These are phyloP conservation scores for Hippocampus comes DNA, from an alignment of 2,113 vertebrate species.

Conservation along the genomic window DNA sequence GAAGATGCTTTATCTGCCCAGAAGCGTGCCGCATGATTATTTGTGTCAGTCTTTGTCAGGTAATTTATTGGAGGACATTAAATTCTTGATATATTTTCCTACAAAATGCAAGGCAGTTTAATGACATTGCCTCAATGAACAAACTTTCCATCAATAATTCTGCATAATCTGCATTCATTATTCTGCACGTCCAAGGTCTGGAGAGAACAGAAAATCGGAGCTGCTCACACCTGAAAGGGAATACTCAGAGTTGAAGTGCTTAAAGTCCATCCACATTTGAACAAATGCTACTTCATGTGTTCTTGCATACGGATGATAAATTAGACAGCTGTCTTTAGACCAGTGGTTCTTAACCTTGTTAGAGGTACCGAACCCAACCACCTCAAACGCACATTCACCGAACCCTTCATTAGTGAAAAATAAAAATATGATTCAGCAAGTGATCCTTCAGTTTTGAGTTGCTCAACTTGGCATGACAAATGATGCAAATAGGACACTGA, in stretches of 20 bases:
- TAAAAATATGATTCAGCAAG: no score
- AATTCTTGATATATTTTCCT: constrained; percentile 65
- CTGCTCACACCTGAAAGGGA: constrained; percentile 38
- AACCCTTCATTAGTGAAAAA: no score
- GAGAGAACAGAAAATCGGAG: constrained; percentile 35
- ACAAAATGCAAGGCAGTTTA: constrained; percentile 61
- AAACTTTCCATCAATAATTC: constrained; percentile 71
- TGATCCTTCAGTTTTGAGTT: no score
- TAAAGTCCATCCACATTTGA: constrained; percentile 1
- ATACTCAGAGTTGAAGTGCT: constrained; percentile 14
- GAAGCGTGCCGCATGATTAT: constrained; percentile 49
- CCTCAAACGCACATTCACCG: no score
- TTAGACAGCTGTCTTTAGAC: not conserved
- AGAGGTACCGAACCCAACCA: no score
- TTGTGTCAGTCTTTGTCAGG: constrained; percentile 71
- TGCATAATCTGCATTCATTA: constrained; percentile 28
- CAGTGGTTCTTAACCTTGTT: no score
- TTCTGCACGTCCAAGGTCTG: constrained; percentile 28
- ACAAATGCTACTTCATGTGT: not conserved
- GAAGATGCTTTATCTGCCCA: constrained; percentile 62
- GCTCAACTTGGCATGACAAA: no score
- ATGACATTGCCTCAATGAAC: constrained; percentile 64
- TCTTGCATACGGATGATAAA: not conserved
- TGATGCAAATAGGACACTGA: no score
- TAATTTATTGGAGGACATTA: constrained; percentile 75